Evolutionary conservation across 2,797 vertebrate species (phyloP), one percentile per base, ranked within the genome.

Genomic region (Sebastes steindachneri): DNA sequence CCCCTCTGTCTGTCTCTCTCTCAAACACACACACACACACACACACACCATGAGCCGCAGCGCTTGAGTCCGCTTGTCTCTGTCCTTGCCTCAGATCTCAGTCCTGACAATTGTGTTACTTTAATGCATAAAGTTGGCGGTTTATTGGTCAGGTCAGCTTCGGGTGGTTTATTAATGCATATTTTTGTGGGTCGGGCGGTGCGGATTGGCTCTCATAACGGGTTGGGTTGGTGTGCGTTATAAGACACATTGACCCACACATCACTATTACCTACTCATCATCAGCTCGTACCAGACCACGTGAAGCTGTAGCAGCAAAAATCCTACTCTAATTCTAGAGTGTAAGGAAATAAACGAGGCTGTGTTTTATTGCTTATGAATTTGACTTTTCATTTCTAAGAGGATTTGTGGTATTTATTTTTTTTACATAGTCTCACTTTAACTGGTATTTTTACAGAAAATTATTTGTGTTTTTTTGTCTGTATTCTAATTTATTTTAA

Each of bases 41-140:
- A n/a, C 3, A 48, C 45, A 51, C 45, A n/a, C 2, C 45, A n/a
- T 51, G 17, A n/a, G 17, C 45, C 3, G 3, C 0, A 1, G 17
- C 3, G 8, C 7, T 51, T 9, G 45, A 48, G 45, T 48, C 17
- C 45, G 7, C 45, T 51, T n/a, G 3, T 51, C 45, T 51, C 45
- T 9, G 17, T n/a, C 17, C 45, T 51, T 51, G 17, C 7, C 45
- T 51, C 17, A 51, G 17, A 51, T 19, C 0, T 19, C 45, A 51
- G 8, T 51, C 45, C 45, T 51, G 45, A 51, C 17, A 51, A n/a
- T 9, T 0, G 17, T 51, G 45, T 51, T 51, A 19, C 45, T 51
- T 0, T 51, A 51, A 51, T 51, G 45, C 45, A 51, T 51, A 51
- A 51, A 51, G 17, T 45, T 14, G 12, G 12, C 37, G 37, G 37